Evolutionary conservation across 2,888 invertebrate genomes (phyloP).

Genomic region (Chloromyia formosa): DNA sequence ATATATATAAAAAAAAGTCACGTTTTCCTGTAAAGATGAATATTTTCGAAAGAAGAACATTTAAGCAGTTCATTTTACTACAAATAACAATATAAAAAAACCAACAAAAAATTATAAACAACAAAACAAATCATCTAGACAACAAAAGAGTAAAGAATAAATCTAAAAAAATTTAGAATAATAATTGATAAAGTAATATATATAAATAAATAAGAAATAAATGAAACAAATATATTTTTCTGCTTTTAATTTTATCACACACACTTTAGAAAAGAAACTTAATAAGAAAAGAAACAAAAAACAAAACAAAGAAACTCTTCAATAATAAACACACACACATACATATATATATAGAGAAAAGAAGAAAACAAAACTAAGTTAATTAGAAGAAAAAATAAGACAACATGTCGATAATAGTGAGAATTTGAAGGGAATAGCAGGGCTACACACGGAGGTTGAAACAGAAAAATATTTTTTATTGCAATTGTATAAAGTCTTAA

Average conservation of each 20-base stretch:
- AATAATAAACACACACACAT: conserved; percentile 6
- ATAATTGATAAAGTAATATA: conserved; percentile 39
- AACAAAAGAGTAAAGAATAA: conserved; percentile 8
- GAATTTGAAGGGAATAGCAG: conserved; percentile 9
- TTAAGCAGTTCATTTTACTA: conserved; percentile 22
- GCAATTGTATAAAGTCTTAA: conserved; percentile 33
- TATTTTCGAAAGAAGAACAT: conserved; percentile 23
- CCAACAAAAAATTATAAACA: conserved; percentile 17
- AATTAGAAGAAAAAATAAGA: conserved; percentile 9
- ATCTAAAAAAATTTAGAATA: conserved; percentile 29
- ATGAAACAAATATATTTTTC: conserved; percentile 39
- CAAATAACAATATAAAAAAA: conserved; percentile 5
- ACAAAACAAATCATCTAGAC: conserved; percentile 39
- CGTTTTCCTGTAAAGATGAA: conserved; percentile 24
- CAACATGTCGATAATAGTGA: conserved; percentile 15
- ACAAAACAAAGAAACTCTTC: conserved; percentile 15
- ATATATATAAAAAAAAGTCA: conserved; percentile 9
- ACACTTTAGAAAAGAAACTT: conserved; percentile 28
- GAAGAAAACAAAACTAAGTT: neutral
- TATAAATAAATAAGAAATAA: conserved; percentile 36
- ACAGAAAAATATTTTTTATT: conserved; percentile 37
- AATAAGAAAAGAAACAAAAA: neutral
- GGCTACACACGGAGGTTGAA: conserved; percentile 36
- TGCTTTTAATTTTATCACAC: conserved; percentile 42
- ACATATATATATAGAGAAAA: neutral